Base-by-base conservation (phyloP, 2,113 vertebrate species). In the Sphyrna mokarran region DNA sequence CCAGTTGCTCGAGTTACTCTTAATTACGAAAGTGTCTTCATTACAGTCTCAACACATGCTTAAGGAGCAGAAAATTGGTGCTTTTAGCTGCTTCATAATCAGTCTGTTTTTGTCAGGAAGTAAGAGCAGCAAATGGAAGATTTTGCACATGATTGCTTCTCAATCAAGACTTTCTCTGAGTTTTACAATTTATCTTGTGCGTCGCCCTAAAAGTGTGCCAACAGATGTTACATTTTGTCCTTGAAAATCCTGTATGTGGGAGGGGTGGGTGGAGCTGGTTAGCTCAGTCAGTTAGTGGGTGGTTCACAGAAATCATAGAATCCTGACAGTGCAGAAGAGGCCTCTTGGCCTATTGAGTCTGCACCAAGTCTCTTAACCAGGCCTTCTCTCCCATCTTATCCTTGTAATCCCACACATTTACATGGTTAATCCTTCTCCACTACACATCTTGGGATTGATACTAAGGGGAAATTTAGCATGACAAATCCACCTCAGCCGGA, bases 61-160 rank as follows among this genome's bases (percentile, higher is more conserved):
- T 69, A 94, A 94, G 40, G 66, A 94, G n/a, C 91, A 43, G 33
- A 94, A 69, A 94, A 43, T 94, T 94, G 66, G 40, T 43, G n/a
- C 68, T 94, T 94, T 69, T 8, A 23, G n/a, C 91, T 69, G 63
- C 20, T 69, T 94, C 91, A 69, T 94, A 40, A 90, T 90, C 87
- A 90, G 87, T 58, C 33, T 68, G 66, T 94, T 23, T 37, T 69
- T 94, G 91, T 94, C 91, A 69, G 66, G 90, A 43, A 94, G 70
- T 40, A 37, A 43, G 66, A 70, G 37, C 66, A 94, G 91, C 37
- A 94, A 94, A 94, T 70, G n/a, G 23, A 20, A 69, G 91, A 94
- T 94, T 94, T 69, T 43, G 37, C 37, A 94, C 63, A 69, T 94
- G 91, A 68, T 69, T 40, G 87, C 87, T 90, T 33, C 87, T 90